Evolutionary conservation across 2,113 vertebrate species (phyloP).

Genomic region (Dendropsophus ebraccatus): DNA sequence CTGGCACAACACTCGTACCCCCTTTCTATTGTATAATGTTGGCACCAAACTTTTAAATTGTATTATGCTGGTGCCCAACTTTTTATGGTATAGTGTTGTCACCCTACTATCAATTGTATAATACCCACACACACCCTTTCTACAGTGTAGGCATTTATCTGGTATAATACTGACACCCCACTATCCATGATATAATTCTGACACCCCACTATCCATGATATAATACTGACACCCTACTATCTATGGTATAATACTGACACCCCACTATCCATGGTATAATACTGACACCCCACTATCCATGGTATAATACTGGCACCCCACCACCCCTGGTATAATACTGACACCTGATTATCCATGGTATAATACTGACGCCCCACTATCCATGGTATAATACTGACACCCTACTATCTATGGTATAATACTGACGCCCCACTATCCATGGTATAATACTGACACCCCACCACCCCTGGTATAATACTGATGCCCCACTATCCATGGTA

Average conservation of each 20-base stretch:
- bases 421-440: background rate
- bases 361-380: background rate
- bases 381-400: background rate
- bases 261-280: background rate
- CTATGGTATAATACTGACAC: background rate
- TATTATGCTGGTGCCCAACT: background rate
- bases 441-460: background rate
- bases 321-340: background rate
- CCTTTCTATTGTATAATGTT: background rate
- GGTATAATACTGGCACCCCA: background rate
- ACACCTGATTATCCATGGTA: background rate
- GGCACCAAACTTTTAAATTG: background rate
- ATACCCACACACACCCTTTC: background rate
- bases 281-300: background rate
- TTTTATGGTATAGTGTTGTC: background rate
- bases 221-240: background rate
- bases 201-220: background rate
- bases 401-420: background rate
- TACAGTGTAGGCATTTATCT: too few relatives aligned
- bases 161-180: background rate
- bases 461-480: background rate
- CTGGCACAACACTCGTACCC: too few relatives aligned
- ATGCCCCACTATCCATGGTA: background rate
- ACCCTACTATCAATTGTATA: background rate
- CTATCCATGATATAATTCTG: background rate